Evolutionary conservation across 2,888 invertebrate species (phyloP).

Genomic region (Cistogaster globosa): DNA sequence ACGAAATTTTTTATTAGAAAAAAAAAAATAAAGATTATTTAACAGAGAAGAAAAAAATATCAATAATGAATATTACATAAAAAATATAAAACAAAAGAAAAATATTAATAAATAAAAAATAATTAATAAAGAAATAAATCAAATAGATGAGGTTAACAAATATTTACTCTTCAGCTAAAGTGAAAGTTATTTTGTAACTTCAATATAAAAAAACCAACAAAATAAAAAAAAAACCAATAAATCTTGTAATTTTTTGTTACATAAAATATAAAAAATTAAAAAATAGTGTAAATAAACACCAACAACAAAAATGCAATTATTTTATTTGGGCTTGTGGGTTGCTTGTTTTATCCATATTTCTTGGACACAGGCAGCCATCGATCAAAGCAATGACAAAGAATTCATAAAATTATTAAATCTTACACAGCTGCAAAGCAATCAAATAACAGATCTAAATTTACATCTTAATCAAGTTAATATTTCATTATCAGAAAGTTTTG

Average conservation of each 20-base stretch:
- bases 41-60: slow-evolving; percentile 7
- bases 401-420: slow-evolving; percentile 69
- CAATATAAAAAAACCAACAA: slow-evolving; percentile 15
- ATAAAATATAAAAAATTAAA: slow-evolving; percentile 7
- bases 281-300: slow-evolving; percentile 5
- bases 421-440: slow-evolving; percentile 62
- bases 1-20: slow-evolving; percentile 6
- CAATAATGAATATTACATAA: slow-evolving; percentile 44
- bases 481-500: background rate
- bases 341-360: slow-evolving; percentile 58
- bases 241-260: slow-evolving; percentile 8
- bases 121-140: too few species aligned
- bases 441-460: slow-evolving; percentile 76
- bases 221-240: slow-evolving; percentile 27
- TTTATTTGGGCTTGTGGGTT: slow-evolving; percentile 65
- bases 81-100: slow-evolving; percentile 24
- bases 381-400: slow-evolving; percentile 75
- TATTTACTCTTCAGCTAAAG: slow-evolving; percentile 51
- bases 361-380: slow-evolving; percentile 74
- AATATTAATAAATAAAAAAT: slow-evolving; percentile 4
- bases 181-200: slow-evolving; percentile 61
- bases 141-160: slow-evolving; percentile 49
- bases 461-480: slow-evolving; percentile 33
- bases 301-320: slow-evolving; percentile 43
- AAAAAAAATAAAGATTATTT: slow-evolving; percentile 7